Conservation (phyloP, 1,140 invertebrate species). For the Lasioglossum albipes region DNA sequence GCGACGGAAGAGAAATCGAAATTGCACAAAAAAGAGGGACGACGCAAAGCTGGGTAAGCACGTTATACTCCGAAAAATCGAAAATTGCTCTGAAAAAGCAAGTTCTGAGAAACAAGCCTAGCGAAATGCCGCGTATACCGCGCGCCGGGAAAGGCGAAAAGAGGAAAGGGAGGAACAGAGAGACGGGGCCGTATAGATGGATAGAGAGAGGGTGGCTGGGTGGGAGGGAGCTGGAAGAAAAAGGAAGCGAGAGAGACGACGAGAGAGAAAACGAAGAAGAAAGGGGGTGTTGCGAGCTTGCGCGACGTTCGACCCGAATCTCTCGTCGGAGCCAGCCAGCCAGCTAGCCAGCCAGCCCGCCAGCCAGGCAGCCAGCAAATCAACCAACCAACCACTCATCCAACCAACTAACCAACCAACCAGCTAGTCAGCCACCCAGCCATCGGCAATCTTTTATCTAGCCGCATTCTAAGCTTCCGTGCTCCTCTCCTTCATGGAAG, state of each 20-base stretch:
- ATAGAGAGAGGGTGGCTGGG: too few relatives aligned
- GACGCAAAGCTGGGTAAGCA: too few relatives aligned
- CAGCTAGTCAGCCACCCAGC: slow-evolving; percentile 27
- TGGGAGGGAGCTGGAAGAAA: background rate
- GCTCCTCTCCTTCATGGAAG: slow-evolving; percentile 58
- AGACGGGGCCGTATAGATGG: background rate
- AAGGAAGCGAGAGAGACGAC: slow-evolving; percentile 10
- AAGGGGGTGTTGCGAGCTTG: slow-evolving; percentile 70
- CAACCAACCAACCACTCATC: slow-evolving; percentile 51
- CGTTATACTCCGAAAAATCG: background rate
- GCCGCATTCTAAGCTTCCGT: slow-evolving; percentile 48
- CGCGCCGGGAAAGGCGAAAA: background rate
- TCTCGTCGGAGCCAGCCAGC: slow-evolving; percentile 52
- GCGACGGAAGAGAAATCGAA: too few relatives aligned
- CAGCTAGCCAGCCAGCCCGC: slow-evolving; percentile 32
- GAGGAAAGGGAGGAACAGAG: background rate
- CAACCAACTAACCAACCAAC: slow-evolving; percentile 50
- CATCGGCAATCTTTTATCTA: slow-evolving; percentile 16
- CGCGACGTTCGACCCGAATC: slow-evolving; percentile 76
- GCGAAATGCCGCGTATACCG: too few relatives aligned
- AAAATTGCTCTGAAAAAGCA: background rate
- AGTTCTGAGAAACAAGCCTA: background rate
- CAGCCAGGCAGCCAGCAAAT: slow-evolving; percentile 39
- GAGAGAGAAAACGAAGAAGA: slow-evolving; percentile 57
- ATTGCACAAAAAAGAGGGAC: too few relatives aligned